Evolutionary conservation across 1,140 invertebrate species (phyloP).

Genomic region (Bombus polaris): DNA sequence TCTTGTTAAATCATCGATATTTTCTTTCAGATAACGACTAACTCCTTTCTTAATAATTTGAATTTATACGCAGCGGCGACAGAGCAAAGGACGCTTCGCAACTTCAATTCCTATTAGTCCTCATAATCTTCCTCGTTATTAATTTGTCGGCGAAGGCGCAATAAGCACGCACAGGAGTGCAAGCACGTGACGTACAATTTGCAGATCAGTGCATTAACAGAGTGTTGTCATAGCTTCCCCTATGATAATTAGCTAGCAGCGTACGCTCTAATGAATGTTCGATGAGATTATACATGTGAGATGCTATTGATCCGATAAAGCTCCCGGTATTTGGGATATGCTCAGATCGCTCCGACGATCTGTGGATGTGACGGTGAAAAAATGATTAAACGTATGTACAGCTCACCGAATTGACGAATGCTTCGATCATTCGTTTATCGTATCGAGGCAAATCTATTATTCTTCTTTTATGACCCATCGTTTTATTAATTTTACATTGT

Average conservation of each 20-base stretch:
- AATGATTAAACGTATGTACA: background rate
- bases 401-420: background rate
- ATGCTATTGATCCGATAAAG: conserved; percentile 2
- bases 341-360: background rate
- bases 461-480: no score
- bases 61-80: background rate
- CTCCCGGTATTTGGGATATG: no score
- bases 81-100: background rate
- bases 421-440: background rate
- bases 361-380: background rate
- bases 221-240: conserved; percentile 7
- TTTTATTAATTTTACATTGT: no score
- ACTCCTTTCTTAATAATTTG: background rate
- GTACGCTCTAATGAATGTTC: conserved; percentile 17
- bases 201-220: conserved; percentile 18
- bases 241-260: conserved; percentile 5
- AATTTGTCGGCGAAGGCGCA: conserved; percentile 1
- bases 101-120: conserved; percentile 12
- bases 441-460: no score
- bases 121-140: conserved; percentile 11
- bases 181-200: background rate
- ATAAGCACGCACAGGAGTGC: conserved; percentile 8
- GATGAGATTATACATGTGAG: background rate
- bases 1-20: background rate
- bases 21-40: background rate